Evolutionary conservation across 2,888 invertebrate species (phyloP).

Genomic region (Neocrepidodera transversa): DNA sequence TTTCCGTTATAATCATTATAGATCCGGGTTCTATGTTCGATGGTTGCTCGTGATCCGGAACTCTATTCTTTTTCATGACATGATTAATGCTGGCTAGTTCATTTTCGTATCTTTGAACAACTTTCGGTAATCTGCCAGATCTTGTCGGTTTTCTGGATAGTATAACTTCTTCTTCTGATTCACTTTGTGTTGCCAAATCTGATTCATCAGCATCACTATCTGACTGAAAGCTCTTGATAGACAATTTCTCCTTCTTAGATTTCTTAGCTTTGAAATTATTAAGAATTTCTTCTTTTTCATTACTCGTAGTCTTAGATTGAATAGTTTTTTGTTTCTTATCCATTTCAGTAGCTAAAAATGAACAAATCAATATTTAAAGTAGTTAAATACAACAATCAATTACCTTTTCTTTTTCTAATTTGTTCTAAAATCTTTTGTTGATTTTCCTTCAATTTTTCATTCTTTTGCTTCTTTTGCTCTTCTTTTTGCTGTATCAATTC

Average conservation of each 20-base stretch:
- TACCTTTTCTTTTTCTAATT: constrained; percentile 32
- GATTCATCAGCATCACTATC: constrained; percentile 49
- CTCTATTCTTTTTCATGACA: constrained; percentile 20
- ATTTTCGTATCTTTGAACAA: constrained; percentile 45
- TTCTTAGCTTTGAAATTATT: constrained; percentile 19
- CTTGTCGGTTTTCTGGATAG: constrained; percentile 58
- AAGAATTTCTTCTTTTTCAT: background rate
- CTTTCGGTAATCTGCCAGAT: constrained; percentile 60
- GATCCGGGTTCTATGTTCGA: constrained; percentile 60
- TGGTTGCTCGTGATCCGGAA: background rate
- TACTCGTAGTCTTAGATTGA: background rate
- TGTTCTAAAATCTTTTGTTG: constrained; percentile 20
- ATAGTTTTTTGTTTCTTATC: background rate
- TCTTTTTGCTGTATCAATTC: constrained; percentile 43
- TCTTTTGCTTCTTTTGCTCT: constrained; percentile 35
- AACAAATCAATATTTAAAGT: too few species aligned
- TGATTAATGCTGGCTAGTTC: constrained; percentile 18
- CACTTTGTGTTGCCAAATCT: constrained; percentile 41
- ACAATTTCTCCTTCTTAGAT: constrained; percentile 33
- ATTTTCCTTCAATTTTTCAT: constrained; percentile 30
- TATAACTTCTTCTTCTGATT: constrained; percentile 43
- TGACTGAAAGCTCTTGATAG: constrained; percentile 43
- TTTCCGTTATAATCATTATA: constrained; percentile 62
- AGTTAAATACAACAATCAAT: background rate
- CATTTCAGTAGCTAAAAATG: background rate